Base-by-base conservation (phyloP, 37 sponge, comb jelly and placozoan genomes). In the Cladorhizidae sp. region DNA sequence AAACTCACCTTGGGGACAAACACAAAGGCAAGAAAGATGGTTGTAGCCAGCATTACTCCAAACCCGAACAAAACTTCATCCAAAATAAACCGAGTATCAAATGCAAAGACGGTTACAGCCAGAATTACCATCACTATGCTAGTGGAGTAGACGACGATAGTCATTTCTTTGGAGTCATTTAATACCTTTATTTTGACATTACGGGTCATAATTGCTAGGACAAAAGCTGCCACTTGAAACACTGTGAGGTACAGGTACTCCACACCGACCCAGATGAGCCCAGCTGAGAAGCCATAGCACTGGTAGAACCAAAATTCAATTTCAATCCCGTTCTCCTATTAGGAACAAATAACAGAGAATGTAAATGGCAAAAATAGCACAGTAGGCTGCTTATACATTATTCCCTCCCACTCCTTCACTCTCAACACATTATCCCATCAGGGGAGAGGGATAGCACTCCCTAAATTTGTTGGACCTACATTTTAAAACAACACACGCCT, bases 1-100 rank as follows among this genome's bases (percentile, higher is more conserved):
- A 18, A 26, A 59, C 61, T 28, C 6, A 72, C 83, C 83, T 83
- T 83, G 22, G 83, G 83, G 0, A 83, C 6, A 41, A 83, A 83
- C 26, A 74, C 29, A 6, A 83, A 37, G n/a, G 41, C 65, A 22
- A 83, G 40, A 32, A 83, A 65, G 2, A 64, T 15, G 1, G 83
- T 57, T 7, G 83, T 74, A 2, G 43, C 74, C 31, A 83, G 31
- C 38, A 83, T 41, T 28, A 83, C 3, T 83, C 75, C 83, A 31
- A 57, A 18, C 17, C 58, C 50, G 25, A 49, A 64, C 1, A 83
- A 29, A 25, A 61, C 54, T 45, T 59, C 74, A 49, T 26, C 33
- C 23, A 37, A 50, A 38, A 67, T 37, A 28, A 73, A 57, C 21
- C 57, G 40, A 20, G 67, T 2, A 33, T 17, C 43, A 22, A 74